These are phyloP conservation scores for Operophtera brumata DNA, from an alignment of 2,888 invertebrate genomes.

Conservation along the genomic window DNA sequence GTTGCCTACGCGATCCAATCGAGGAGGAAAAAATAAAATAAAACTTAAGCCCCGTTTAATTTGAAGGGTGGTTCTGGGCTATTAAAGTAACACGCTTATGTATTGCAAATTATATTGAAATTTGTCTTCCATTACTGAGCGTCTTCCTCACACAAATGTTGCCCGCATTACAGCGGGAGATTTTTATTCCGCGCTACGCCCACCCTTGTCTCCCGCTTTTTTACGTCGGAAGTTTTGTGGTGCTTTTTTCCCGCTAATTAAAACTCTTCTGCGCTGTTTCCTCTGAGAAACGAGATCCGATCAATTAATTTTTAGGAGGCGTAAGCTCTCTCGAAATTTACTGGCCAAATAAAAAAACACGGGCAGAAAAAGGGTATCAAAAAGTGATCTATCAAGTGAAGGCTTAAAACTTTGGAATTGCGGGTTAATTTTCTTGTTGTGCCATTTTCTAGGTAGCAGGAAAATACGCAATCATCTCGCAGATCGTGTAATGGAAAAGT, in stretches of 20 bases:
- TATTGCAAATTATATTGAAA: slow-evolving; percentile 82
- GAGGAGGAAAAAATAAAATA: slow-evolving; percentile 79
- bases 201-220: slow-evolving; percentile 78
- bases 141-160: slow-evolving; percentile 81
- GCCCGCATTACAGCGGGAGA: slow-evolving; percentile 79
- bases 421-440: slow-evolving; percentile 38
- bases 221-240: slow-evolving; percentile 77
- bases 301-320: slow-evolving; percentile 79
- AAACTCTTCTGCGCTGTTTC: slow-evolving; percentile 81
- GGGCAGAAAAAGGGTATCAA: slow-evolving; percentile 65
- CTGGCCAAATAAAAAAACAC: slow-evolving; percentile 66
- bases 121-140: slow-evolving; percentile 81
- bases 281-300: slow-evolving; percentile 77
- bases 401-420: slow-evolving; percentile 47
- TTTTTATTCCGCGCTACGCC: slow-evolving; percentile 75
- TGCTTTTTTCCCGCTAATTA: slow-evolving; percentile 79
- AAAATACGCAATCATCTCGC: slow-evolving; percentile 45
- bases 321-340: slow-evolving; percentile 76
- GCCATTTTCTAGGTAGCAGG: slow-evolving; percentile 44
- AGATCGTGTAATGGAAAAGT: slow-evolving; percentile 45
- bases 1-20: slow-evolving; percentile 64
- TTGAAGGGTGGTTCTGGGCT: slow-evolving; percentile 82
- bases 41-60: slow-evolving; percentile 82
- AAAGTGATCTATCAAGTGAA: slow-evolving; percentile 71
- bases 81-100: slow-evolving; percentile 82